Conservation (phyloP, 2,888 invertebrate species). For the Folsomia candida region DNA sequence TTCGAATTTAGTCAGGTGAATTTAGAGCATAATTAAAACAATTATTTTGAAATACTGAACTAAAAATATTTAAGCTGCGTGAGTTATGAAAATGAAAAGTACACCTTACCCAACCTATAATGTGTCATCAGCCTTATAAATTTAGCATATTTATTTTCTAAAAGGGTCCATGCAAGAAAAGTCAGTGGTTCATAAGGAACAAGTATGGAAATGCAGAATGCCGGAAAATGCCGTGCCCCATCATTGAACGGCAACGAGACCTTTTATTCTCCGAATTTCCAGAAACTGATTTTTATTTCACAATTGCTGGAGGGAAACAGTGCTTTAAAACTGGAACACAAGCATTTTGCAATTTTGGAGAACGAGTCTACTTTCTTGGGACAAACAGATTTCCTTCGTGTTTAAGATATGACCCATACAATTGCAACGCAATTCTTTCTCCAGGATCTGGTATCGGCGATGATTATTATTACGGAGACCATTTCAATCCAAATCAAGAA, state of each 20-base stretch:
- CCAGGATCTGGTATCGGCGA: conserved; percentile 15
- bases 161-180: conserved; percentile 39
- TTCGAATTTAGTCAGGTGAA: conserved; percentile 38
- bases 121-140: no score
- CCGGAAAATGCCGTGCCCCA: conserved; percentile 39
- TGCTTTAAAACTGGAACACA: conserved; percentile 37
- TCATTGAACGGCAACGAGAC: conserved; percentile 24
- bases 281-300: conserved; percentile 34
- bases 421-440: conserved; percentile 18
- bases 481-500: conserved; percentile 9
- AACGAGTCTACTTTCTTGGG: conserved; percentile 30
- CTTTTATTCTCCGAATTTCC: conserved; percentile 27
- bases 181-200: conserved; percentile 30
- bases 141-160: no score
- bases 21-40: not conserved
- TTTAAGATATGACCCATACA: conserved; percentile 27
- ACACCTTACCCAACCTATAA: no score
- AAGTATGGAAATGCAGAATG: conserved; percentile 28
- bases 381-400: conserved; percentile 26
- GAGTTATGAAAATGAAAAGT: no score
- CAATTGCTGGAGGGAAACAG: conserved; percentile 17
- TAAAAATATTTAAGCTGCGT: no score
- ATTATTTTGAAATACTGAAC: no score
- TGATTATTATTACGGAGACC: no score
- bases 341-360: conserved; percentile 27